These are phyloP conservation scores for Synergus umbraculus DNA, from an alignment of 2,888 invertebrate species.

Conservation along the genomic window DNA sequence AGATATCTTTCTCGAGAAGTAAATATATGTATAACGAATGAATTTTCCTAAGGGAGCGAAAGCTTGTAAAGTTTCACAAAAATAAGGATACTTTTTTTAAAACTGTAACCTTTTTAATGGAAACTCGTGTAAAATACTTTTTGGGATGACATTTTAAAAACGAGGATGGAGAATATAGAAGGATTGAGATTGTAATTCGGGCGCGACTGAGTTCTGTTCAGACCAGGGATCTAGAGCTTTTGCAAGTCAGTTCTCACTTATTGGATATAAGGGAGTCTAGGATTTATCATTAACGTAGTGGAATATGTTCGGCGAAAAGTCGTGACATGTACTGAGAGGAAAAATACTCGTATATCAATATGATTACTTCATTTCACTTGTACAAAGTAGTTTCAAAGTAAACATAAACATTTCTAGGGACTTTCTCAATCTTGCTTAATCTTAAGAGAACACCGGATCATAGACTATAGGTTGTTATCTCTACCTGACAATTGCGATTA, in stretches of 20 bases:
- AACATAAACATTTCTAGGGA: constrained; percentile 31
- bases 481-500: constrained; percentile 28
- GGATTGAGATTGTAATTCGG: constrained; percentile 9
- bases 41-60: not conserved
- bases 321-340: constrained; percentile 18
- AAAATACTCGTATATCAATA: constrained; percentile 36
- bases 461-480: constrained; percentile 32
- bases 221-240: constrained; percentile 19
- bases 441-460: constrained; percentile 34
- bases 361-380: constrained; percentile 46
- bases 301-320: not conserved
- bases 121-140: not conserved
- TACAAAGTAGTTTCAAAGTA: constrained; percentile 46
- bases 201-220: constrained; percentile 22
- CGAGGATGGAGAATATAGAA: constrained; percentile 1
- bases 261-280: constrained; percentile 16
- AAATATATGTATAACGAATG: not conserved
- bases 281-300: constrained; percentile 37
- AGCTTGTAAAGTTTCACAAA: constrained; percentile 20
- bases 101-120: constrained; percentile 39
- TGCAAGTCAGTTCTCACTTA: constrained; percentile 11
- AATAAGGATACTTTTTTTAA: constrained; percentile 32
- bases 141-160: constrained; percentile 8
- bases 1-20: not conserved
- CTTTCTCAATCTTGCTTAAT: constrained; percentile 38